phyloP scores from a whole-genome alignment of 2,113 vertebrate genomes.

The Hippocampus comes region DNA sequence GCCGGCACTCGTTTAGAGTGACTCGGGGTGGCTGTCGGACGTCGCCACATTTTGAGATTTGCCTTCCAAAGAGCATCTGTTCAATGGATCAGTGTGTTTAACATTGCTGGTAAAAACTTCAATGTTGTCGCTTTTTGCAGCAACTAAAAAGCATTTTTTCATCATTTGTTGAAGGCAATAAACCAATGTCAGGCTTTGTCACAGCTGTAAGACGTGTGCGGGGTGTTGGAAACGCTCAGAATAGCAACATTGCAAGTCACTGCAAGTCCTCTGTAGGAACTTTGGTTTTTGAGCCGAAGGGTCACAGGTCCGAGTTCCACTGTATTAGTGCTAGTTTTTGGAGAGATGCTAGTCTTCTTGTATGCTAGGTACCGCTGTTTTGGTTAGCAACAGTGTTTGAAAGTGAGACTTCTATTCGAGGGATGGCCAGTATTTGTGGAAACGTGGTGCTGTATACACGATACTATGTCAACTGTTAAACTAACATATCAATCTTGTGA shows the following conservation, averaged over 20 bases:
- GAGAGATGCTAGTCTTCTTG: neutral
- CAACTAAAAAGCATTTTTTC: conserved; percentile 23
- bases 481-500: neutral
- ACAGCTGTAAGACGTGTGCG: neutral
- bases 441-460: neutral
- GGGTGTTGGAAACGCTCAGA: neutral
- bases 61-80: conserved; percentile 7
- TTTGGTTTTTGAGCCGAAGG: neutral
- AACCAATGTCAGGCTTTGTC: conserved; percentile 11
- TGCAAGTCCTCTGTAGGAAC: neutral
- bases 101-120: conserved; percentile 41
- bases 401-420: neutral
- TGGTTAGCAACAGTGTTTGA: neutral
- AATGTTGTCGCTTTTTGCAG: conserved; percentile 32
- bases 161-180: conserved; percentile 32
- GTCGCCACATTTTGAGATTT: conserved; percentile 25
- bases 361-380: neutral
- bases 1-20: conserved; percentile 11
- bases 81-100: conserved; percentile 24
- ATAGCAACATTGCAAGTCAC: neutral
- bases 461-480: neutral
- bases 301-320: neutral
- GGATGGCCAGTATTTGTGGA: neutral
- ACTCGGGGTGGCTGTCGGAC: conserved; percentile 26
- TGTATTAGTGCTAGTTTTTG: neutral